These are phyloP conservation scores for Propithecus deckenii DNA, from an alignment of 2,797 vertebrate species.

Conservation along the genomic window DNA sequence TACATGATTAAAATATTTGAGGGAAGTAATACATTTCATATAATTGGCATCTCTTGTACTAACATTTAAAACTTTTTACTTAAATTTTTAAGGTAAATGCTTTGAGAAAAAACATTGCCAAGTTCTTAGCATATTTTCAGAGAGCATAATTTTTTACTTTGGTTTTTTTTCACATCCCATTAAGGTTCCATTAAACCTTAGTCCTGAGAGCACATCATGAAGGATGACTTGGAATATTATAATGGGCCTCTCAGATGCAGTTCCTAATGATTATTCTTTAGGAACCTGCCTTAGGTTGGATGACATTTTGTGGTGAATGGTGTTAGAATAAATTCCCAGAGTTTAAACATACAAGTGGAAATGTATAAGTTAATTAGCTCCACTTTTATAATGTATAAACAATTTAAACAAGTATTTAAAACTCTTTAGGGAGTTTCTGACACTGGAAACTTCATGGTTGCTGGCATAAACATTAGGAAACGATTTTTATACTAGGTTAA, in stretches of 20 bases:
- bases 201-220: not conserved
- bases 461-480: not conserved
- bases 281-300: not conserved
- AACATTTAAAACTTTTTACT: not conserved
- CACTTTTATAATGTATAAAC: not conserved
- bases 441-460: not conserved
- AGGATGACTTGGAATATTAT: not conserved
- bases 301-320: not conserved
- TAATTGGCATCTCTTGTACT: constrained; percentile 16
- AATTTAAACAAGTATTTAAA: not conserved
- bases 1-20: not conserved
- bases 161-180: constrained; percentile 38
- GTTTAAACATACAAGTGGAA: not conserved
- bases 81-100: constrained; percentile 29
- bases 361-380: not conserved
- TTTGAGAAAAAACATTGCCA: not conserved
- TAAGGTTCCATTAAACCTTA: not conserved
- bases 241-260: not conserved
- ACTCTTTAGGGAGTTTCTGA: not conserved
- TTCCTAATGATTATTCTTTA: not conserved
- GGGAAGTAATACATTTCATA: not conserved
- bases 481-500: not conserved
- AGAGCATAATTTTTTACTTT: not conserved
- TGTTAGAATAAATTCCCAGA: not conserved
- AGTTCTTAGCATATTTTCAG: constrained; percentile 6